Base-by-base conservation (phyloP, 2,797 vertebrate species). In the Pagetopsis macropterus region DNA sequence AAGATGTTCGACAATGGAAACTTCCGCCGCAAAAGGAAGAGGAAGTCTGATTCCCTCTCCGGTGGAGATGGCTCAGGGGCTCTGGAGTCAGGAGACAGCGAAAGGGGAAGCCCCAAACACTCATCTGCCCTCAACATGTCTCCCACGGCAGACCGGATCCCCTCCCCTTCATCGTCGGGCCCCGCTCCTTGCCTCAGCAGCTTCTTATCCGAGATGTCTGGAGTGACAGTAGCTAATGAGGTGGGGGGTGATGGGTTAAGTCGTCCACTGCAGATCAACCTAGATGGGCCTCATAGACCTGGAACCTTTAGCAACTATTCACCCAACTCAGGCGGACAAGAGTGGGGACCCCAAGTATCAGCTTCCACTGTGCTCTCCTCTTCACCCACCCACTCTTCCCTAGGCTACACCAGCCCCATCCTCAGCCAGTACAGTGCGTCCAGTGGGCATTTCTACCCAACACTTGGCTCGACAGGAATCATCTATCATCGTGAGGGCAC, bases 1-100 rank as follows among this genome's bases (percentile, higher is more conserved):
- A 99, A 99, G 91, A 99, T 99, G 98, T 99, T 99, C 43, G 98
- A 99, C 94, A 99, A 99, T 0, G 98, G 98, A 81, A 99, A 99
- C 92, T 99, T 99, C 87, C 97, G 98, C 59, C 95, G 98, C 91
- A 99, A 99, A 91, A 95, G 98, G 78, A 99, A 99, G 92, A 97
- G 97, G 71, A 99, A 99, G 88, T 97, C 98, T 0, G 97, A 99
- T 4, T 65, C 90, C 0, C 91, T 94, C 7, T 59, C 93, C 4
- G 85, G 85, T 19, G 78, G 78, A 49, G 85, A 94, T 0, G 83
- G 86, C 33, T 75, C 92, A 13, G 89, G 92, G 37, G 85, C 76
- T 58, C 84, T 88, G 1, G 94, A 95, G 65, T 87, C 63, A 87
- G 97, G 85, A 27, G 95, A 0, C 92, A 94, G 88, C 1, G 94